These are phyloP conservation scores for Planococcus citri DNA, from an alignment of 1,140 invertebrate species.

Conservation along the genomic window DNA sequence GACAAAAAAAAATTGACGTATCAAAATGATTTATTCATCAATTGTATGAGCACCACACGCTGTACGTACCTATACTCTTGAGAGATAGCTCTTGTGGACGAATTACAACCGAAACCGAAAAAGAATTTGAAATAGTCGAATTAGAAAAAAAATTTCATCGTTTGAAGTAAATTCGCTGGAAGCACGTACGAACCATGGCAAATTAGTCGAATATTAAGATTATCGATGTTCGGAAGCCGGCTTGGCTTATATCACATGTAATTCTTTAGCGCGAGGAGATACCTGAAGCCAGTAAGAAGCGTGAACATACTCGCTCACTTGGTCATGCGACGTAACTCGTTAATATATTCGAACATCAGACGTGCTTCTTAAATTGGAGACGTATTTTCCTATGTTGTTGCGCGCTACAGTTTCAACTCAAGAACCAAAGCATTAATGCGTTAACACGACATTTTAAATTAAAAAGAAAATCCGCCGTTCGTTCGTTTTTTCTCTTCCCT, in stretches of 20 bases:
- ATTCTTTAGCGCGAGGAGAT: background rate
- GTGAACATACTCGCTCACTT: background rate
- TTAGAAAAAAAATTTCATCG: background rate
- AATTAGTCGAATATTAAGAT: constrained; percentile 8
- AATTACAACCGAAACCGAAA: constrained; percentile 5
- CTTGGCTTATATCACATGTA: background rate
- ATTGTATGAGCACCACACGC: no score
- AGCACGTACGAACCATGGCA: background rate
- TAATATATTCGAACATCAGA: background rate
- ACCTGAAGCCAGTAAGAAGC: background rate
- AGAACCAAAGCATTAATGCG: background rate
- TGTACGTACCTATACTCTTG: no score
- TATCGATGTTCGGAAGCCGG: background rate
- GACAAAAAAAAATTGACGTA: no score
- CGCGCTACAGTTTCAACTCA: background rate
- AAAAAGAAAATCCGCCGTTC: background rate
- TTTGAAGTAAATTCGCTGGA: background rate
- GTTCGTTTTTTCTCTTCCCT: background rate
- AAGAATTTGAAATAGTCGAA: background rate
- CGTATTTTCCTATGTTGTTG: background rate
- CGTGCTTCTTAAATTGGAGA: background rate
- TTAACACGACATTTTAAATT: constrained; percentile 6
- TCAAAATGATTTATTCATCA: no score
- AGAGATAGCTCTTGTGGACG: no score
- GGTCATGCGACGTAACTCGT: constrained; percentile 1